Percentiles rank a stretch among this genome's conserved stretches.
Conservation (phyloP, 64 coral and sea anemone species). For the Stichodactyla mertensii region DNA sequence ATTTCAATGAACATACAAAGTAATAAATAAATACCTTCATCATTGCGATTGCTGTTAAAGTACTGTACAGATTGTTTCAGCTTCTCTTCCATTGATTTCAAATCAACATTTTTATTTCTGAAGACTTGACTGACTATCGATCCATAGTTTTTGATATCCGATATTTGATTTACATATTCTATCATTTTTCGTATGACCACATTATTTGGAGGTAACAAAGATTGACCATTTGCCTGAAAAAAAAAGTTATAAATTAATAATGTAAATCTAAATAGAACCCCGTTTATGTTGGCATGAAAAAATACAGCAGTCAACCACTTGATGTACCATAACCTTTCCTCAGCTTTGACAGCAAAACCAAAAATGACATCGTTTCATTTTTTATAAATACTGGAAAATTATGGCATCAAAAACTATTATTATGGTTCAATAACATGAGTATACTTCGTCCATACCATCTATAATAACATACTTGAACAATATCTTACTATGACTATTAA, state of each 20-base stretch:
- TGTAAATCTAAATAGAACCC: no score
- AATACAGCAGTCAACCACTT: no score
- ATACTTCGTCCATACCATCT: no score
- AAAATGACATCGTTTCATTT: no score
- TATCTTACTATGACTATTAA: no score
- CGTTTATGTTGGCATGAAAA: no score
- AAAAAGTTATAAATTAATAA: neutral
- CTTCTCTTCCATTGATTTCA: conserved; percentile 59
- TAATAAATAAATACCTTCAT: neutral
- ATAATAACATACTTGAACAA: no score
- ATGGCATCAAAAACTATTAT: no score
- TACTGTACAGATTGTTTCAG: conserved; percentile 54
- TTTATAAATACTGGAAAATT: no score
- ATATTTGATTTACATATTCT: conserved; percentile 76
- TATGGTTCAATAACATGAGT: no score
- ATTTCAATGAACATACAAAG: neutral
- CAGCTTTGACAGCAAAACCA: no score
- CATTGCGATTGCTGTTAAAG: conserved; percentile 23
- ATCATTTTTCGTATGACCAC: conserved; percentile 65
- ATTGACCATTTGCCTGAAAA: conserved; percentile 27
- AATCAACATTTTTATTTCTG: conserved; percentile 50
- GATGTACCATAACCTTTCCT: no score
- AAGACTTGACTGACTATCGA: conserved; percentile 84
- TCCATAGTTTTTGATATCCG: conserved; percentile 60
- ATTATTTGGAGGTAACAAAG: conserved; percentile 71